Conservation (phyloP, 2,888 invertebrate genomes). For the Hirtodrosophila confusa region DNA sequence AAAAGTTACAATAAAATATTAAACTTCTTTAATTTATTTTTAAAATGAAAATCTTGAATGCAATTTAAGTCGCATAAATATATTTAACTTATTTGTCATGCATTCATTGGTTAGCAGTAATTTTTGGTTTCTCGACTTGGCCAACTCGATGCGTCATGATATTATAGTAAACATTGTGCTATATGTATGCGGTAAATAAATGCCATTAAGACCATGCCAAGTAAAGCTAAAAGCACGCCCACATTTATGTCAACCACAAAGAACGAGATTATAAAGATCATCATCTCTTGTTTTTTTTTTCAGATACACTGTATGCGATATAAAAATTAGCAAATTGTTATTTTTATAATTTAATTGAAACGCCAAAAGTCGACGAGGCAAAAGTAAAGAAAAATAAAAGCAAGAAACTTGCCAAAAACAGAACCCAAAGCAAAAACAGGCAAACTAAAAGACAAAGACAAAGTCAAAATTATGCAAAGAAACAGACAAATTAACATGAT, state of each 20-base stretch:
- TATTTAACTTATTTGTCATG: no score
- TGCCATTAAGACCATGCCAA: slow-evolving; percentile 29
- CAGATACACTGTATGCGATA: slow-evolving; percentile 48
- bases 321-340: slow-evolving; percentile 74
- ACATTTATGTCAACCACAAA: slow-evolving; percentile 42
- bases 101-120: slow-evolving; percentile 1
- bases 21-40: no score
- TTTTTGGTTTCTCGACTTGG: slow-evolving; percentile 10
- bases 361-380: slow-evolving; percentile 54
- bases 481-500: slow-evolving; percentile 59
- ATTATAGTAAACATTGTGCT: slow-evolving; percentile 2
- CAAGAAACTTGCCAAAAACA: slow-evolving; percentile 35
- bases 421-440: slow-evolving; percentile 34
- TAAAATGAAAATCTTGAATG: no score
- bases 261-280: slow-evolving; percentile 27
- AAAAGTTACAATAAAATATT: no score
- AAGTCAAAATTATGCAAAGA: slow-evolving; percentile 43
- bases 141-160: slow-evolving; percentile 32
- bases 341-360: slow-evolving; percentile 75
- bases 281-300: slow-evolving; percentile 22
- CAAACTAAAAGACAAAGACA: slow-evolving; percentile 13
- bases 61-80: no score
- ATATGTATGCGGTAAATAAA: slow-evolving; percentile 7
- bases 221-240: slow-evolving; percentile 48
- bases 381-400: slow-evolving; percentile 31